Evolutionary conservation across 2,113 vertebrate genomes (phyloP), one percentile per base, ranked within the genome.

Genomic region (Romanogobio albipinnatus): DNA sequence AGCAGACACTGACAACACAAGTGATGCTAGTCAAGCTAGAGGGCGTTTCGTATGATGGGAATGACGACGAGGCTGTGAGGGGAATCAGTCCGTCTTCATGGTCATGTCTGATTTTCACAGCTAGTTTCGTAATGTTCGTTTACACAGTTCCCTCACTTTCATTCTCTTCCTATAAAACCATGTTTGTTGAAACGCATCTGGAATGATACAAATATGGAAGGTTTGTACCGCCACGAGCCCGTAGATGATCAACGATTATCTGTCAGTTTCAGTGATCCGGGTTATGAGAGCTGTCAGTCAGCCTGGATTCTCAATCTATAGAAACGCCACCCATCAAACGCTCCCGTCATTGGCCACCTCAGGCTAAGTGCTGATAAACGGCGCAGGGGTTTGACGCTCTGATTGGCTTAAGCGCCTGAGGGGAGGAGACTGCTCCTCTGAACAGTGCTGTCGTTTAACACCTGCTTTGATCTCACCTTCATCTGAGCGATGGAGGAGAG

Each of bases 361-460:
- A 68, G 73, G 74, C 58, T 43, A 53, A 76, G 29, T 9, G 15
- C 17, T 36, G 61, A 64, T 78, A 29, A 58, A 70, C 13, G 36
- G 75, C 10, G 4, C 39, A 7, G 9, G 47, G 26, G 49, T 84
- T 78, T 84, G 74, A 84, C 43, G 75, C 29, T 51, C 33, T 78
- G 75, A 84, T 84, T 84, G 83, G 83, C 76, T 84, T 29, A 68
- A 68, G 47, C 5, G 39, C 61, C 29, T 29, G n/a, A 56, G 59
- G 47, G 62, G 74, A 56, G 47, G 68, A 73, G 49, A 68, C 47
- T 56, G 26, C 19, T n/a, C 19, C 56, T 68, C 56, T 19, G 53
- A 56, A 56, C 7, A 17, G 22, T 56, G 53, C 17, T 62, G 36
- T 47, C 53, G 0, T 6, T 78, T 61, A 78, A n/a, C 53, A 43